Evolutionary conservation across 2,888 invertebrate genomes (phyloP), one percentile per base, ranked within the genome.

Genomic region (Leucophenga maculata): DNA sequence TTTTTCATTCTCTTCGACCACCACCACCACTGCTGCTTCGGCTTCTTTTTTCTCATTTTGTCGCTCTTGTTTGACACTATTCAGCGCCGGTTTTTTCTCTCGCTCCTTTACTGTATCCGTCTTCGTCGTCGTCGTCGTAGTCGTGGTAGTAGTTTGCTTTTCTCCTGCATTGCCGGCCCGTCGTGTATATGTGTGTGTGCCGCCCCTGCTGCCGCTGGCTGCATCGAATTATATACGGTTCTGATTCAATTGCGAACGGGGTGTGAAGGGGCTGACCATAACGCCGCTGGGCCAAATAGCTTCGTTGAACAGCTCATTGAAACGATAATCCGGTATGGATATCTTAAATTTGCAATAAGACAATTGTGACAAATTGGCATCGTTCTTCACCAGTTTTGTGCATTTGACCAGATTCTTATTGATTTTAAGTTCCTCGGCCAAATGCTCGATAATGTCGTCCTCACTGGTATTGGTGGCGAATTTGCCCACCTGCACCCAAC

Each of bases 261-360:
- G 86, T 67, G 86, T 86, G 74, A 86, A 86, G 72, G 86, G 86
- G 72, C 86, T 86, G 67, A 86, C 86, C 86, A 86, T 86, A 72
- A 86, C 86, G 75, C 86, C 86, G 77, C 86, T 86, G 75, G 86
- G 86, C 86, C 86, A 86, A 75, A 86, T 85, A 65, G 83, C 84
- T 80, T 86, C 86, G 77, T 86, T 86, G 82, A 86, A 86, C 48
- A 86, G 82, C 80, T 86, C 86, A 72, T 86, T 86, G 79, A 86
- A 86, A 71, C 86, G 86, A 79, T 86, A 86, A 74, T 86, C 86
- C 75, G 86, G 86, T 72, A 86, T 86, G 81, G 86, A 86, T 72
- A 86, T 86, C 70, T 86, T 86, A 59, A 86, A 86, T 75, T 86
- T 86, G 73, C 86, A 86, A 72, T 86, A 86, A 9, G 86, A 86